Percentiles rank a stretch among this genome's conserved stretches.
phyloP scores from a whole-genome alignment of 2,113 vertebrate species.

The Nyctibius bracteatus region DNA sequence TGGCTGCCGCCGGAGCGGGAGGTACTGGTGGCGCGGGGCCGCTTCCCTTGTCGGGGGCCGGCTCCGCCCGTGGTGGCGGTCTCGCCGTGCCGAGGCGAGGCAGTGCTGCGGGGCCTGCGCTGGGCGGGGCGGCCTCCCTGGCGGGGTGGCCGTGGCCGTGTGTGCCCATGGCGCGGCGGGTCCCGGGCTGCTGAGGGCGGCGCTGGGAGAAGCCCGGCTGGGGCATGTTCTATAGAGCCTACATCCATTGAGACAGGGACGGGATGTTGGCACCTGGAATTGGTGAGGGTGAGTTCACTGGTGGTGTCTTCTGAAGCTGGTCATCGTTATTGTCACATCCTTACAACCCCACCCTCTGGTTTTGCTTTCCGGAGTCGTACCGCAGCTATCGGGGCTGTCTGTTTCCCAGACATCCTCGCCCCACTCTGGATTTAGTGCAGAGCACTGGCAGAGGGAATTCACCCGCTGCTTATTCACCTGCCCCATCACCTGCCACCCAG shows the following conservation, averaged over 20 bases:
- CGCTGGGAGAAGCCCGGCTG: too few relatives aligned
- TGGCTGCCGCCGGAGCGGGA: neutral
- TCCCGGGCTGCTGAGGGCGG: neutral
- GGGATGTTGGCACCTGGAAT: accelerated
- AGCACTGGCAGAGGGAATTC: neutral
- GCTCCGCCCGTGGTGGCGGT: neutral
- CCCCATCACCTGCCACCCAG: neutral
- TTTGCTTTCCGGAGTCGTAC: neutral
- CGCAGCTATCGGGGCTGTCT: neutral
- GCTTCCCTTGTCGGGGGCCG: neutral
- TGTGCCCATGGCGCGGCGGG: too few relatives aligned
- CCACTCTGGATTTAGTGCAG: neutral
- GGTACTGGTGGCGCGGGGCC: neutral
- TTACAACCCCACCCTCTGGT: neutral
- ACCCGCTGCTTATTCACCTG: accelerated
- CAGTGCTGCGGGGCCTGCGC: neutral
- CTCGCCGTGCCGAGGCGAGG: neutral
- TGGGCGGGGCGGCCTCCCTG: neutral
- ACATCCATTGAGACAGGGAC: neutral
- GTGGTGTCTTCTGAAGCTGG: neutral
- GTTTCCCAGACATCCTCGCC: neutral
- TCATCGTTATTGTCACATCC: neutral
- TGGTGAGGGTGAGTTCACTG: neutral
- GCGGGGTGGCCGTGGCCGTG: too few relatives aligned
- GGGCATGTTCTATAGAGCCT: accelerated